Percentiles rank a stretch among this genome's conserved stretches.
Evolutionary conservation across 1,140 invertebrate species (phyloP).

Genomic region (Eriosoma lanigerum): DNA sequence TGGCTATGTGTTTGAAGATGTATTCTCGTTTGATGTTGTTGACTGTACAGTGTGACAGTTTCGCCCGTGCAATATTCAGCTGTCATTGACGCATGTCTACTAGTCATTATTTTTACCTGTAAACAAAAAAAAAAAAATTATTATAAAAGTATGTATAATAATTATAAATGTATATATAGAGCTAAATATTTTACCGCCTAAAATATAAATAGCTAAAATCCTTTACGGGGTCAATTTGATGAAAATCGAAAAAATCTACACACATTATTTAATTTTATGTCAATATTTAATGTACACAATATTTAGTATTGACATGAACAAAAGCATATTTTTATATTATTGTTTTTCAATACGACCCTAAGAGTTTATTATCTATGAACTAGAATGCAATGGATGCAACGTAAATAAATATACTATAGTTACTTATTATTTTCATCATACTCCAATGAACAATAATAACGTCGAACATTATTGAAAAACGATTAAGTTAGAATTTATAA

Average conservation of each 20-base stretch:
- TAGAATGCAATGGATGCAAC: too few relatives aligned
- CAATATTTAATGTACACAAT: neutral
- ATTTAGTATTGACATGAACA: neutral
- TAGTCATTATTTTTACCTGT: constrained; percentile 6
- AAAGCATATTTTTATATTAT: neutral
- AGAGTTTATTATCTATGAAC: too few relatives aligned
- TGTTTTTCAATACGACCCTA: neutral
- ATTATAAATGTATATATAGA: too few relatives aligned
- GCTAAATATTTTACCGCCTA: too few relatives aligned
- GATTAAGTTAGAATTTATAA: neutral
- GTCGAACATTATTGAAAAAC: neutral
- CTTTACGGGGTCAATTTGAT: too few relatives aligned
- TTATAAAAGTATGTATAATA: too few relatives aligned
- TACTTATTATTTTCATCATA: neutral
- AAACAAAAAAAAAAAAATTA: neutral
- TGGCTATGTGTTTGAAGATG: neutral
- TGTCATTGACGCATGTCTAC: constrained; percentile 11
- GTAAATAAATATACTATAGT: neutral
- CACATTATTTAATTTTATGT: neutral
- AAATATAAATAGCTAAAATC: too few relatives aligned
- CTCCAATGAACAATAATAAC: neutral
- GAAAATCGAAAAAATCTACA: too few relatives aligned
- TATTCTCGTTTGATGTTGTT: constrained; percentile 36
- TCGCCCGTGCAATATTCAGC: constrained; percentile 39
- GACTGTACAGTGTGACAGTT: constrained; percentile 41